Evolutionary conservation across 1,140 invertebrate species (phyloP), one percentile per base, ranked within the genome.

Genomic region (Eriocheir sinensis): DNA sequence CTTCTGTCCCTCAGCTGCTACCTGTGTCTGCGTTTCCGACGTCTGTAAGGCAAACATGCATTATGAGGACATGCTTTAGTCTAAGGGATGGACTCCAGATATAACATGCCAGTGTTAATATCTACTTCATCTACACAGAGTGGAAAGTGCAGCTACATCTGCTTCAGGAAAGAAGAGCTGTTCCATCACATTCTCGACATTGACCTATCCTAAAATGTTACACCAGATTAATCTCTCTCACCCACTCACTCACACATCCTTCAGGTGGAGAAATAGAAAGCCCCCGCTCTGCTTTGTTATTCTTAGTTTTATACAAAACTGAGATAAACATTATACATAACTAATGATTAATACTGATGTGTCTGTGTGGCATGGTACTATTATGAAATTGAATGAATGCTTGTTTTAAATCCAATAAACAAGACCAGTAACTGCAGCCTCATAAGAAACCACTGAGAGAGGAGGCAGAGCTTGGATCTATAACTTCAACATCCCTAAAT

Each of bases 101-200:
- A 91, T 95, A 60, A 95, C 89, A 93, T 90, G 93, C 91, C 81
- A 89, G 89, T 89, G 95, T 94, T 92, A 95, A 95, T 94, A 80
- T 95, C 94, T 95, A 95, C 94, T 91, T 94, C 91, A 88, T 94
- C 94, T 94, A 94, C 94, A 94, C 94, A 94, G 89, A 89, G 94
- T 91, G 94, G 89, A 83, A 91, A 94, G 94, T 94, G 94, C 94
- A 94, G 89, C 94, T 94, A 94, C 94, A 86, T 94, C 94, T 91
- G 89, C 89, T 80, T 41, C 44, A 85, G 91, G 94, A 94, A 94
- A 91, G 89, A 81, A 94, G 80, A 94, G 93, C 91, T 91, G 41
- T 91, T 91, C 89, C 94, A 91, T 94, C 94, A 94, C 90, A 89
- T 79, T 89, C 60, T 88, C 34, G 21, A 91, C 79, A 79, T 32